Evolutionary conservation across 2,113 vertebrate genomes (phyloP).

Genomic region (Grus americana): DNA sequence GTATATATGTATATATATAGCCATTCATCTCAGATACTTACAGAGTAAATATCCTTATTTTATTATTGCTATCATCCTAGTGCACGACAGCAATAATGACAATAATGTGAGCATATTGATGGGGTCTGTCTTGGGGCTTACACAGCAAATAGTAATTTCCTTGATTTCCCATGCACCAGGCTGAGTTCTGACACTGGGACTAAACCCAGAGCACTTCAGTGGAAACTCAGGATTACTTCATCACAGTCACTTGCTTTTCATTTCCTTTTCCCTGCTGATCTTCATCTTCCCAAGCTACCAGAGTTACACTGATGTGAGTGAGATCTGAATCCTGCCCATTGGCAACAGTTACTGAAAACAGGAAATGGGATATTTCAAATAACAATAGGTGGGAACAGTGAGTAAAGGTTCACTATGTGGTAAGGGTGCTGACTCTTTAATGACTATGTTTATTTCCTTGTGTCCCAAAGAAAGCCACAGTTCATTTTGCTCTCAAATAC

Average conservation of each 20-base stretch:
- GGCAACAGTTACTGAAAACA: slow-evolving; percentile 52
- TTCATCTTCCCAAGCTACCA: slow-evolving; percentile 9
- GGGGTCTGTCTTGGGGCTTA: neutral
- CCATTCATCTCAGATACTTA: neutral
- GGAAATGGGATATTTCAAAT: slow-evolving; percentile 64
- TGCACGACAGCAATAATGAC: neutral
- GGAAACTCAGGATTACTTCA: slow-evolving; percentile 43
- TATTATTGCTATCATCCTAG: neutral
- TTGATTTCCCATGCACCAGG: neutral
- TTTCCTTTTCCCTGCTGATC: slow-evolving; percentile 46
- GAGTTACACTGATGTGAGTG: slow-evolving; percentile 21
- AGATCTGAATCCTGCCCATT: slow-evolving; percentile 48
- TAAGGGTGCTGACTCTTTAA: slow-evolving; percentile 60
- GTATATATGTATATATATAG: neutral
- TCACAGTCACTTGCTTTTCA: slow-evolving; percentile 15
- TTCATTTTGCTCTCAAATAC: neutral
- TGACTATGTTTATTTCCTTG: slow-evolving; percentile 56
- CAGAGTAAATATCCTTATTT: neutral
- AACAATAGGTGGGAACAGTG: slow-evolving; percentile 65
- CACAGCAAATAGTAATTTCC: neutral
- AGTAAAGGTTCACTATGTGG: slow-evolving; percentile 61
- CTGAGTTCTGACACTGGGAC: neutral
- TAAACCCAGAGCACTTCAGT: neutral
- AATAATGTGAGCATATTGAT: neutral
- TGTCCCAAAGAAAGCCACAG: slow-evolving; percentile 42